Base-by-base conservation (phyloP, 2,113 vertebrate genomes). In the Vulpes vulpes region DNA sequence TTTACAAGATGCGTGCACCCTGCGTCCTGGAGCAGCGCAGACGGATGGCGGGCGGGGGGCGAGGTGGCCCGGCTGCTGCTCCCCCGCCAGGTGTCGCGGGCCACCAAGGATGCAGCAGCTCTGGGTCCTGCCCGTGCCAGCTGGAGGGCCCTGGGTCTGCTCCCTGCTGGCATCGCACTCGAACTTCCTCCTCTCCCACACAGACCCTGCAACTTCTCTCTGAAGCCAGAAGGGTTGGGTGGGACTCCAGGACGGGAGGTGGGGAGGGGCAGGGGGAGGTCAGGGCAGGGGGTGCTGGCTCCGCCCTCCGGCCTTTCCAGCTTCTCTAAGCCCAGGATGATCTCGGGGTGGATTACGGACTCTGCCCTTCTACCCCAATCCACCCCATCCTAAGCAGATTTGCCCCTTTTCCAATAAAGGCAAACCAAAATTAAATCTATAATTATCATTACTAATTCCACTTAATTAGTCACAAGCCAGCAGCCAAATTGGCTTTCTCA, bases 371-470 rank as follows among this genome's bases (percentile, higher is more conserved):
- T 7, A 74, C 98, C 89, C 83, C 2, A 4, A 2, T 14, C 17
- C 5, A 25, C 51, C 97, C 97, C 76, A 73, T 17, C 92, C 94
- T 32, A 93, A 97, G 74, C 71, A 22, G 8, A 95, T 97, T 98
- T 95, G 95, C 98, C 98, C 98, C 98, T 97, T 98, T 96, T 97
- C 98, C 97, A 98, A 98, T 98, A 98, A 98, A 99, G 93, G 98
- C 98, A 98, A 99, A 98, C 98, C 98, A 98, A 99, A 99, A 99
- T 98, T 98, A 99, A 99, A 99, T 99, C 98, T 99, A 98, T 99
- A 99, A 99, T 99, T 99, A 99, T 99, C 99, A 99, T 98, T 98
- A 99, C 99, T 99, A 99, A 99, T 99, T 99, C 98, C 98, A 99
- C 99, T 99, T 99, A 99, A 99, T 99, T 99, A 99, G 99, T 99